Evolutionary conservation across 1,140 invertebrate species (phyloP), one percentile per base, ranked within the genome.

Genomic region (Drosophila tani): DNA sequence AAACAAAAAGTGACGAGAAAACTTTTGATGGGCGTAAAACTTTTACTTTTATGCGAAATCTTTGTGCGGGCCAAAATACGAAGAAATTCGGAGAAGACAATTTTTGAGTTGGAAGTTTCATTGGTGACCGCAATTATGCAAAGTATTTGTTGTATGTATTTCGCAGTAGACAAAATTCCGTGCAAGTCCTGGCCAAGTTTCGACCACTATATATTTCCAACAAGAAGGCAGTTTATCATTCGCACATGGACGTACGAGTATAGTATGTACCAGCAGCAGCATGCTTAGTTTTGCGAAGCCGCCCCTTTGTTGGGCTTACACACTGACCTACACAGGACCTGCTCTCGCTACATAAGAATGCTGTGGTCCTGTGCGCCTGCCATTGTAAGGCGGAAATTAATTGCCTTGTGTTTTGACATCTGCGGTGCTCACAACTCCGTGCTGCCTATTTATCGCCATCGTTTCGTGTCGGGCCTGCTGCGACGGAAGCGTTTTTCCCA

Each of bases 301-400:
- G 40, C 64, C 40, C 40, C 49, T 69, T 46, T 57, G 62, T 76
- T 43, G 2, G 29, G 35, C 35, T 67, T 53, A 67, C 56, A 70
- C 45, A 67, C 49, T 82, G 78, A 79, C 81, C 81, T 55, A 55
- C 53, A n/a, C 40, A 40, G 24, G 27, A 24, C 15, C 64, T 60
- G 21, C 32, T 60, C 45, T 63, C 49, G 43, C 24, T 69, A 60
- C 55, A 74, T 49, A 70, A 78, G 75, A 62, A 70, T 60, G 71
- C 46, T 69, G 51, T 75, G 29, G 27, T 60, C 60, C 15, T 75
- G 70, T 45, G 41, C 46, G 76, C 59, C 55, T 49, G 70, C 66
- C 75, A 68, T 88, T 84, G 83, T 88, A 71, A 55, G 50, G 63
- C 81, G 85, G 84, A 87, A 87, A 88, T 87, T 87, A 87, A 87